phyloP scores from a whole-genome alignment of 1,140 invertebrate genomes.

The Belonocnema kinseyi region DNA sequence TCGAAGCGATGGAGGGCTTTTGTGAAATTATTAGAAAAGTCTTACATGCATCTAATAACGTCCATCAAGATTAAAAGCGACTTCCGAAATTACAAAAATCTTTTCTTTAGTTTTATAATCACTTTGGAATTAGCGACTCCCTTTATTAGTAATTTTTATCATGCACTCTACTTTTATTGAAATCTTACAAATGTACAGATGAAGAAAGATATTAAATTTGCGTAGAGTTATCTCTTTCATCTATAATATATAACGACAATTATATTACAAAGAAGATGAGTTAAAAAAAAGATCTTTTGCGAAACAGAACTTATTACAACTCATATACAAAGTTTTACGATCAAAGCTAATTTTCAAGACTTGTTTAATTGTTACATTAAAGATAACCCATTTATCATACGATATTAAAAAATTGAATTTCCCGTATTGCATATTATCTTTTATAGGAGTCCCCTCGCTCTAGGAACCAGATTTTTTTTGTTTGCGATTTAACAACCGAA shows the following conservation, averaged over 20 bases:
- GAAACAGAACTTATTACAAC: no score
- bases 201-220: conserved; percentile 1
- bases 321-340: no score
- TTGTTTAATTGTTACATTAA: no score
- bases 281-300: no score
- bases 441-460: background rate
- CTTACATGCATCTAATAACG: background rate
- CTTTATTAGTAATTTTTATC: background rate
- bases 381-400: no score
- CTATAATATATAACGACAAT: conserved; percentile 1
- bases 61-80: conserved; percentile 1
- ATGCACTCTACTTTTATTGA: conserved; percentile 10
- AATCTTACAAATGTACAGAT: conserved; percentile 23
- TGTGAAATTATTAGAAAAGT: conserved; percentile 26
- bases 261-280: background rate
- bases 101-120: conserved; percentile 19
- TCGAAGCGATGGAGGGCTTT: conserved; percentile 5
- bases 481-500: background rate
- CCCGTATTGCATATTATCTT: no score
- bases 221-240: background rate
- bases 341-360: no score
- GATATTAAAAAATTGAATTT: background rate
- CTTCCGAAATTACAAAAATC: background rate
- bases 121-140: background rate
- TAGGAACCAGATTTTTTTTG: background rate